phyloP scores from a whole-genome alignment of 2,888 invertebrate genomes.

The Pseudococcus viburni region DNA sequence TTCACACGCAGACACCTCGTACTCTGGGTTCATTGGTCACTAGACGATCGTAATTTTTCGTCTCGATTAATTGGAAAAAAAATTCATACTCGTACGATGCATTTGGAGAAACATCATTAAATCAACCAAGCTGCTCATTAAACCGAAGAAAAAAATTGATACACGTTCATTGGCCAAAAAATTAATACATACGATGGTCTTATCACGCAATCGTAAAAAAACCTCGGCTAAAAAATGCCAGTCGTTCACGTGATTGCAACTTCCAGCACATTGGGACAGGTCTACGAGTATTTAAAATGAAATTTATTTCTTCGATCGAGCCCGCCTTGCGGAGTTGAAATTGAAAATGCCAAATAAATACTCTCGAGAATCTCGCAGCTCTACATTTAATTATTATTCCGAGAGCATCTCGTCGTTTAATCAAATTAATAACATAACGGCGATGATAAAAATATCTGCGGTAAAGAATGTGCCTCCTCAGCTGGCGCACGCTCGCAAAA shows the following conservation, averaged over 20 bases:
- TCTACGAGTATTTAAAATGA: background rate
- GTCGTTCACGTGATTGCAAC: slow-evolving; percentile 40
- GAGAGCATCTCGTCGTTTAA: slow-evolving; percentile 9
- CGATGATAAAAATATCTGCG: slow-evolving; percentile 30
- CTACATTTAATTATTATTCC: slow-evolving; percentile 39
- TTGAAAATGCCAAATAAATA: slow-evolving; percentile 39
- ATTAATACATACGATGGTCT: background rate
- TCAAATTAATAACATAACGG: slow-evolving; percentile 37
- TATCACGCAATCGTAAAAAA: background rate
- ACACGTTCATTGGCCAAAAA: background rate
- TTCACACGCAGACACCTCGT: slow-evolving; percentile 22
- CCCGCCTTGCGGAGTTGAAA: background rate
- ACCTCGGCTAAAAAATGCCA: background rate
- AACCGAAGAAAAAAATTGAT: background rate
- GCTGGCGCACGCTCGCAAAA: slow-evolving; percentile 8
- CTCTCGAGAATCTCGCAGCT: background rate
- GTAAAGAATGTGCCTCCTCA: background rate
- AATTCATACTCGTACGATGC: background rate
- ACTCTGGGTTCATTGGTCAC: slow-evolving; percentile 11
- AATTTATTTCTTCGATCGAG: background rate
- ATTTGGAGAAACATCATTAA: background rate
- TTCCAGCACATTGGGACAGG: background rate
- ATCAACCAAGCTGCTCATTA: background rate
- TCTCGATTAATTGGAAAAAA: background rate
- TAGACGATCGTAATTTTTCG: background rate